Evolutionary conservation across 1,140 invertebrate genomes (phyloP), one percentile per base, ranked within the genome.

Genomic region (Tenebrio molitor): DNA sequence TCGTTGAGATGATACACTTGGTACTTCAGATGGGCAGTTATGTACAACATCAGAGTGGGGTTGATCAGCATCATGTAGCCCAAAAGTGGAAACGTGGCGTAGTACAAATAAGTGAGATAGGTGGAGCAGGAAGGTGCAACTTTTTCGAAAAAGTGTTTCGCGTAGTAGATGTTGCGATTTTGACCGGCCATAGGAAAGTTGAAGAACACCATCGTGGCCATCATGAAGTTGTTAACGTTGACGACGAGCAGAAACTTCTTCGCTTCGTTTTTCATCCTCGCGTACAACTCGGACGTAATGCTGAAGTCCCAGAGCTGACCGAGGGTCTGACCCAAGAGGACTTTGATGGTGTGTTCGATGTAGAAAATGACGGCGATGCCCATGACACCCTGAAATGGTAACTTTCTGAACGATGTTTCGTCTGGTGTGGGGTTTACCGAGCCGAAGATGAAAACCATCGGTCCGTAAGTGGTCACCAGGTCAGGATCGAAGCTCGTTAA

Each of bases 321-420:
- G 14, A 58, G 3, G n/a, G 19, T 25, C 29, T 58, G 19, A 5
- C 50, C 23, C 21, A 58, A 12, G 2, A 58, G 1, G 2, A 58
- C 12, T 29, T 23, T 25, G 21, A 14, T 17, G 15, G 6, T 19
- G 6, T 19, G 15, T 17, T 50, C 16, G 1, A 50, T 19, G 16
- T 50, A 50, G 17, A 50, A 19, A 21, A 50, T 19, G 6, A 50
- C 44, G 17, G 44, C 44, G 4, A 50, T 3, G n/a, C 14, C 44
- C 44, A 50, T 50, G 6, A 50, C 5, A 10, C 44, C 44, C 44
- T 50, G 21, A 50, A 50, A 50, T n/a, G n/a, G n/a, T n/a, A n/a
- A n/a, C n/a, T n/a, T n/a, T n/a, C n/a, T n/a, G n/a, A n/a, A n/a
- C n/a, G n/a, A n/a, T n/a, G n/a, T n/a, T n/a, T n/a, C n/a, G n/a